Evolutionary conservation across 2,888 invertebrate species (phyloP).

Genomic region (Serrognathus titanus): DNA sequence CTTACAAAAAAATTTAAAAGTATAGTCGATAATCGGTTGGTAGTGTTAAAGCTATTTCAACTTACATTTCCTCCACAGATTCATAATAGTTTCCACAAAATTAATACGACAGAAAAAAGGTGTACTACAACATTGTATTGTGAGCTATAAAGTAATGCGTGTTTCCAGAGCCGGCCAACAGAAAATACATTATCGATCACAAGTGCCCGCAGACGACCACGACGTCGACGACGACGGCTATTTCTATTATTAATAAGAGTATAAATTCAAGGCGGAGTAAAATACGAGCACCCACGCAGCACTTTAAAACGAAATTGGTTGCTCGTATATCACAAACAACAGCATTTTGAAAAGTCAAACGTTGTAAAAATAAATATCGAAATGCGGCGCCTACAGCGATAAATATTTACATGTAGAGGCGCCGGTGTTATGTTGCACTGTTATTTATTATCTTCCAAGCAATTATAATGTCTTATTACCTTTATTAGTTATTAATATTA

Average conservation of each 20-base stretch:
- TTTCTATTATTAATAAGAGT: constrained; percentile 1
- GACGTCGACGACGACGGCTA: neutral
- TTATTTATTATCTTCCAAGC: constrained; percentile 11
- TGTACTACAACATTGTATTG: no score
- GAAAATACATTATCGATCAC: neutral
- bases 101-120: no score
- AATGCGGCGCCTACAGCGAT: constrained; percentile 15
- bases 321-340: constrained; percentile 24
- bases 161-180: no score
- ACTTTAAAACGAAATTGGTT: constrained; percentile 15
- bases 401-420: constrained; percentile 21
- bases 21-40: no score
- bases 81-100: no score
- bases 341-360: constrained; percentile 21
- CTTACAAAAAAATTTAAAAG: no score
- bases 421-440: constrained; percentile 9
- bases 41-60: no score
- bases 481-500: constrained; percentile 17
- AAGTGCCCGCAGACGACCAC: neutral
- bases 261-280: neutral
- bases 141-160: no score
- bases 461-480: constrained; percentile 16
- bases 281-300: constrained; percentile 2
- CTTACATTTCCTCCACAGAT: no score
- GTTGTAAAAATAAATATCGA: constrained; percentile 20